These are phyloP conservation scores for Tenthredo notha DNA, from an alignment of 2,888 invertebrate species.

Conservation along the genomic window DNA sequence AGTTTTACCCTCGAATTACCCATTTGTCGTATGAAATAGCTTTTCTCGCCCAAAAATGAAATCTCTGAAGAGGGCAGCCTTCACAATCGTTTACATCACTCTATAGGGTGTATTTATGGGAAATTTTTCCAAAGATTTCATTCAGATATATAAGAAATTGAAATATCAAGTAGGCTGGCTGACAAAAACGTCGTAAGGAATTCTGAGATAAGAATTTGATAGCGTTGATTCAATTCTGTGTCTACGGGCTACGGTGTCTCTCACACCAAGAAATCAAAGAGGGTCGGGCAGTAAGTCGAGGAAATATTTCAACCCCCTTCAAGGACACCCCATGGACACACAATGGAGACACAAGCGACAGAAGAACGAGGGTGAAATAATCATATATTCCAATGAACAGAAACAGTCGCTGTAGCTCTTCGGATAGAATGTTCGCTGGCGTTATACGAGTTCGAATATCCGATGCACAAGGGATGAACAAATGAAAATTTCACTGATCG, in stretches of 20 bases:
- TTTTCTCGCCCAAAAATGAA: background rate
- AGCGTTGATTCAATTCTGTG: constrained; percentile 4
- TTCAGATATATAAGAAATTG: background rate
- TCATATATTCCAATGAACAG: constrained; percentile 41
- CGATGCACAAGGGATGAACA: background rate
- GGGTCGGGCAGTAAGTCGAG: background rate
- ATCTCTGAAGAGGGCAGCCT: background rate
- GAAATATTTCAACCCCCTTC: background rate
- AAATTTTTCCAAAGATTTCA: background rate
- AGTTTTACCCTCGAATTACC: constrained; percentile 13
- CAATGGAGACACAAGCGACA: background rate
- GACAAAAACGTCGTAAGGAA: background rate
- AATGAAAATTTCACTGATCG: background rate
- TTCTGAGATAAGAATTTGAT: background rate
- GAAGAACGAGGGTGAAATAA: constrained; percentile 38
- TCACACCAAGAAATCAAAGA: constrained; percentile 1
- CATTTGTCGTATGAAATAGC: constrained; percentile 13
- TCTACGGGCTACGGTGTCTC: background rate
- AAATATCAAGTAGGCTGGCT: constrained; percentile 4
- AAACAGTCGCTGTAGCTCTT: background rate
- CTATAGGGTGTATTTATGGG: background rate
- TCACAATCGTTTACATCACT: background rate
- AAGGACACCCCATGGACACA: constrained; percentile 25
- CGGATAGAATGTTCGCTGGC: background rate
- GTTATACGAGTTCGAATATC: background rate